phyloP scores from a whole-genome alignment of 1,140 invertebrate species.

The Drosophila malerkotliana region DNA sequence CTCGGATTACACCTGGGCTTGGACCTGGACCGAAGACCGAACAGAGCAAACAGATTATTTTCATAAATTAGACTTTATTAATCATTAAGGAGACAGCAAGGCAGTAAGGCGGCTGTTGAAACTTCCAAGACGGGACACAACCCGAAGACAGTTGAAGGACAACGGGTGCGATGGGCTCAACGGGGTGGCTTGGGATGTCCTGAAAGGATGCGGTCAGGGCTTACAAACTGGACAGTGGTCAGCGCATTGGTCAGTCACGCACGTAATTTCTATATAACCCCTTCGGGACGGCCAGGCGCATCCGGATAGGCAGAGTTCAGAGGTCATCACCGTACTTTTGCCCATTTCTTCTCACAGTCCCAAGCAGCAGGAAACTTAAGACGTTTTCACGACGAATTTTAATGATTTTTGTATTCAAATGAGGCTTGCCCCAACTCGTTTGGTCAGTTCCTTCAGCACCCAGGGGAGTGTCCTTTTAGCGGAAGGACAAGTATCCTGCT shows the following conservation, averaged over 20 bases:
- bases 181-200: constrained; percentile 41
- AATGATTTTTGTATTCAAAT: constrained; percentile 82
- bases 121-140: constrained; percentile 23
- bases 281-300: constrained; percentile 46
- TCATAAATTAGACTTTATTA: constrained; percentile 83
- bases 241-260: constrained; percentile 79
- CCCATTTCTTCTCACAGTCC: constrained; percentile 76
- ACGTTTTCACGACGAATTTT: constrained; percentile 78
- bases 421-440: constrained; percentile 60
- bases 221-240: constrained; percentile 76
- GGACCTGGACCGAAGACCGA: constrained; percentile 15
- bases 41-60: constrained; percentile 77
- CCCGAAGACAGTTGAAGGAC: constrained; percentile 62
- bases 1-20: constrained; percentile 71
- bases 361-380: constrained; percentile 72
- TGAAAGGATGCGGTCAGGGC: constrained; percentile 60
- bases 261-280: constrained; percentile 65
- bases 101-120: constrained; percentile 10
- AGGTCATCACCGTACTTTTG: constrained; percentile 81
- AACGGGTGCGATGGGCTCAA: constrained; percentile 52
- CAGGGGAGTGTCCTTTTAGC: constrained; percentile 58
- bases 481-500: constrained; percentile 38
- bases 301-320: constrained; percentile 72
- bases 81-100: constrained; percentile 73
- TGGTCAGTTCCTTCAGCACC: constrained; percentile 33